Evolutionary conservation across 2,888 invertebrate genomes (phyloP).

Genomic region (Cheiracanthium punctorium): DNA sequence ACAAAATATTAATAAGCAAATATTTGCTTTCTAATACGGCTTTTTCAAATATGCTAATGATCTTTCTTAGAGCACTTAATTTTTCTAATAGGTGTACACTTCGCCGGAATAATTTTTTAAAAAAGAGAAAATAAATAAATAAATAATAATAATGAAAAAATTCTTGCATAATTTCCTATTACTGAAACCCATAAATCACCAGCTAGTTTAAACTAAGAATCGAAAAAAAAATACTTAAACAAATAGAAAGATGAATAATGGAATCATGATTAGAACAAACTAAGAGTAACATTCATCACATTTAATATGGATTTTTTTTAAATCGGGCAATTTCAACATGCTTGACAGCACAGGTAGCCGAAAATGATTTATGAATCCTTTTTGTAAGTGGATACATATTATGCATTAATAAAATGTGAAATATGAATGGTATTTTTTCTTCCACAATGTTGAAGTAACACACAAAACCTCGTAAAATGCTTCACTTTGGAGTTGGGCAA

Average conservation of each 20-base stretch:
- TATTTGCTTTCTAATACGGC: not conserved
- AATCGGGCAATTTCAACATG: not conserved
- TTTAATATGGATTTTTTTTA: constrained; percentile 19
- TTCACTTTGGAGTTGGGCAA: too few species aligned
- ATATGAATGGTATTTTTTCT: too few species aligned
- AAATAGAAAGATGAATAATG: constrained; percentile 31
- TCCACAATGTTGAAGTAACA: too few species aligned
- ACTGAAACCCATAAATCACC: constrained; percentile 31
- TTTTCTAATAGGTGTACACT: not conserved
- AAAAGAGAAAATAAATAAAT: too few species aligned
- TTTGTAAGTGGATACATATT: constrained; percentile 11
- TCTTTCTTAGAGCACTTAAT: not conserved
- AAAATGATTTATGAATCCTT: constrained; percentile 45
- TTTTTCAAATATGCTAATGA: not conserved
- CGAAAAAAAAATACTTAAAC: constrained; percentile 26
- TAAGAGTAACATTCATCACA: constrained; percentile 31
- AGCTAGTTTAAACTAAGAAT: not conserved
- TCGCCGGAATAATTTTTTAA: not conserved
- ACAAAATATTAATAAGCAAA: not conserved
- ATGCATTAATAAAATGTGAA: too few species aligned
- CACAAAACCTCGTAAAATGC: too few species aligned
- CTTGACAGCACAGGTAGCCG: constrained; percentile 11
- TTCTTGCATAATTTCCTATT: not conserved
- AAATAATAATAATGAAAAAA: not conserved
- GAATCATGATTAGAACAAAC: constrained; percentile 21